Evolutionary conservation across 2,797 vertebrate species (phyloP), one percentile per base, ranked within the genome.

Genomic region (Carapus acus): DNA sequence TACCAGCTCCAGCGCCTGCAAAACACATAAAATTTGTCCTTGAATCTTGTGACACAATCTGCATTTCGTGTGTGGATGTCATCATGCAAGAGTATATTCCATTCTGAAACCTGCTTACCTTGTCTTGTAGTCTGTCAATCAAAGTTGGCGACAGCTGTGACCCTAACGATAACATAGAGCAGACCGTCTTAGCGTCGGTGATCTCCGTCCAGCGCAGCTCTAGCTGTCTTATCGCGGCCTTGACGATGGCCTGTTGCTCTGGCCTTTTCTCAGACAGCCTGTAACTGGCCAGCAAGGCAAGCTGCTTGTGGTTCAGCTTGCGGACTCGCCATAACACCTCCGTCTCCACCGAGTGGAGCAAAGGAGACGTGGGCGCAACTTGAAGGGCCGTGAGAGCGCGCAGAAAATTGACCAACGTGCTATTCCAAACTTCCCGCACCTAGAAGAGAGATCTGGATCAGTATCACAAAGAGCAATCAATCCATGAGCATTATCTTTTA

Each of bases 121-220:
- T 98, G 74, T 97, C 94, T 65, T 96, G 92, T 54, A 98, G 84
- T 43, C 73, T 88, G 57, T 91, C 91, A 87, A 91, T 89, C 27
- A 98, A 72, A 0, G 72, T 13, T 0, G 88, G 83, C 0, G 91
- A 86, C 31, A 94, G 12, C 46, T 50, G 63, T 2, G 81, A 76
- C 0, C 85, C 75, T 52, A 73, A 89, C 16, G 47, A 3, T 54
- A 97, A 87, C n/a, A 98, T 57, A 0, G 6, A 1, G 43, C 79
- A 83, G 66, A 94, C 50, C 0, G 78, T 82, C 12, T 73, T 87
- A 2, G 84, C 27, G 2, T 94, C 89, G 0, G 70, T 62, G 0
- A 98, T 89, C 79, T 98, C 94, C 0, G 88, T 87, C 95, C 93
- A 98, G 27, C 94, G 91, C 58, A 96, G 83, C 66, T 97, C 94